phyloP scores from a whole-genome alignment of 2,113 vertebrate genomes.

The Fulmarus glacialis region DNA sequence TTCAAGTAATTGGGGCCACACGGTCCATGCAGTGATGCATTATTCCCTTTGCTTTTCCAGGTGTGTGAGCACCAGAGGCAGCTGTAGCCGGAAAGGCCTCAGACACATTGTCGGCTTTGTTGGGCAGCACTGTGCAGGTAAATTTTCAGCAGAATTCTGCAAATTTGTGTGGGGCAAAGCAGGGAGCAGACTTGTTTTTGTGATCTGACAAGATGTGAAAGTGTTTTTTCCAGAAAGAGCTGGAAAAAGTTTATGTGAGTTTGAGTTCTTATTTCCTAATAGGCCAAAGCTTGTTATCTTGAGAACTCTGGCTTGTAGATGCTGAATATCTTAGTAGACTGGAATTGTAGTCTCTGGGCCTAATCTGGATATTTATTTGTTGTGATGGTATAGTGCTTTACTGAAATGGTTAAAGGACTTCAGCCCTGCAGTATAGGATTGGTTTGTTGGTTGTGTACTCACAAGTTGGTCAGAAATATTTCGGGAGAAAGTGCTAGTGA shows the following conservation, averaged over 20 bases:
- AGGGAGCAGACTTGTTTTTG: not conserved
- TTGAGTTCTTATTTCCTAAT: not conserved
- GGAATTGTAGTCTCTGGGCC: not conserved
- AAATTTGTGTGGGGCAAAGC: not conserved
- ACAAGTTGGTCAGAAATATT: not conserved
- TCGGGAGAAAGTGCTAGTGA: not conserved
- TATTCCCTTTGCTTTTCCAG: not conserved
- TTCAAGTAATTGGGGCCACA: not conserved
- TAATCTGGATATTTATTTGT: not conserved
- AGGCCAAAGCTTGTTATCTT: not conserved
- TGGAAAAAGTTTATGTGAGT: not conserved
- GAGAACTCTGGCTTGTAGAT: not conserved
- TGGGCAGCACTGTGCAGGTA: not conserved
- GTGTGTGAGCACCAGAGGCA: not conserved
- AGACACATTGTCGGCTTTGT: fast-evolving
- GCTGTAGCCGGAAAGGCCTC: not conserved
- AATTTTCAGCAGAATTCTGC: not conserved
- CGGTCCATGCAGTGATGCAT: not conserved
- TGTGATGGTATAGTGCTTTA: not conserved
- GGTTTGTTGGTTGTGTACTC: not conserved
- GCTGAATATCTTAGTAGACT: not conserved
- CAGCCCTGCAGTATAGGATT: not conserved
- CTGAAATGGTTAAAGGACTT: not conserved
- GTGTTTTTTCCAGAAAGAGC: not conserved
- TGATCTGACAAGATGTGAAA: not conserved